Base-by-base conservation (phyloP, 2,797 vertebrate species). In the Gallinago nigripennis region DNA sequence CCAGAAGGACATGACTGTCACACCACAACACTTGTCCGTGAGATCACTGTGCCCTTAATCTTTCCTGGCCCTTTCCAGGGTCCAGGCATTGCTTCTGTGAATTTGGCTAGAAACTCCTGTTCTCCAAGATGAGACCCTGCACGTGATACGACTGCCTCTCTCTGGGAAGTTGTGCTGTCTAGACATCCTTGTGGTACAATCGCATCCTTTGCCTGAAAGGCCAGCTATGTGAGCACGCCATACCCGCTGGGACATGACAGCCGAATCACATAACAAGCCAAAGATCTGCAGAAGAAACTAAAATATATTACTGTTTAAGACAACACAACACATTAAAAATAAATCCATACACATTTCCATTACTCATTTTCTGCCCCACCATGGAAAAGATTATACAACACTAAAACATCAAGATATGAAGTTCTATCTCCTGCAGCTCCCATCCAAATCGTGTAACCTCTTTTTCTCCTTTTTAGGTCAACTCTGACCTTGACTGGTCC, bases 391-490 rank as follows among this genome's bases (percentile, higher is more conserved):
- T 90, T 58, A 66, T 2, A 73, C 63, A 80, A 84, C 31, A 54
- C 46, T 63, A 66, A 87, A 87, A 82, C 60, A 70, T 24, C 35
- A 83, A 93, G 73, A 90, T 82, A 69, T 17, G 43, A 73, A 60
- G 39, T 73, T 80, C 27, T 35, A 70, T 64, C 75, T 93, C 82
- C 84, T 92, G 78, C 13, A 70, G 78, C 51, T 94, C 48, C 48
- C 25, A 82, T 79, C 68, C 82, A 93, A 89, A 82, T 11, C 1
- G 2, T 60, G 56, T 12, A 73, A 35, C 21, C 37, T 88, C 43
- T 84, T 91, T 85, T 80, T 95, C 64, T 92, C 96, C 96, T 95
- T 96, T 96, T 96, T 92, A 95, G 95, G 95, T 92, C 91, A 96
- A 37, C 71, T 70, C 91, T 77, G 79, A 93, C 75, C 82, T 85